Conservation (phyloP, 2,113 vertebrate species). For the Nesogale talazaci region DNA sequence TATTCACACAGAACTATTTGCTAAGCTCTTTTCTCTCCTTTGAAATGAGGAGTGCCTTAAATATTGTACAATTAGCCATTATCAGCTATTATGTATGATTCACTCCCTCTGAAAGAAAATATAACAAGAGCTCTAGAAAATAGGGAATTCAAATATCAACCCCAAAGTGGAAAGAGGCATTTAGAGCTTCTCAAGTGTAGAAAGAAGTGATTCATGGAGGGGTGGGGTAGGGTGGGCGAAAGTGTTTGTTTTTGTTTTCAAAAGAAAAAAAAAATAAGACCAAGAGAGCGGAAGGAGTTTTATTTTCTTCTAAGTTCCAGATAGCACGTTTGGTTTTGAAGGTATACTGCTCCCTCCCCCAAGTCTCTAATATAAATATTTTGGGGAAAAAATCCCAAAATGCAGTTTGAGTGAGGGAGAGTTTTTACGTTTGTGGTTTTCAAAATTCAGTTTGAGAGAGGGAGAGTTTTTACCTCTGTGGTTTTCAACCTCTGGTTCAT, state of each 20-base stretch:
- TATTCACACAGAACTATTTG: constrained; percentile 46
- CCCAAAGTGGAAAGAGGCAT: background rate
- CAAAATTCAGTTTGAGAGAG: no score
- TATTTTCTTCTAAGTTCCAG: constrained; percentile 2
- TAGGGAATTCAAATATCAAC: constrained; percentile 45
- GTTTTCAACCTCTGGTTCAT: no score
- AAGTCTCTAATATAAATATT: background rate
- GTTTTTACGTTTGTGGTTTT: no score
- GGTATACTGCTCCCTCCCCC: background rate
- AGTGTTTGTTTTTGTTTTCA: background rate
- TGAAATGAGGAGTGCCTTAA: constrained; percentile 34
- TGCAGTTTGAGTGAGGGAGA: background rate
- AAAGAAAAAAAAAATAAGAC: background rate
- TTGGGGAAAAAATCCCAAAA: background rate
- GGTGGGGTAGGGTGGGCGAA: background rate
- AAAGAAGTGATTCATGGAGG: constrained; percentile 33
- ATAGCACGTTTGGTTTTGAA: background rate
- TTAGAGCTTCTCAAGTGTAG: constrained; percentile 16
- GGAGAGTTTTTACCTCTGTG: no score
- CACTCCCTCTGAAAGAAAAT: constrained; percentile 37
- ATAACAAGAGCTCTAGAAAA: background rate
- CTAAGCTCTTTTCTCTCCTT: background rate
- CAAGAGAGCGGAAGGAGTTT: background rate
- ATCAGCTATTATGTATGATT: constrained; percentile 36
- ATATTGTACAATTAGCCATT: constrained; percentile 60